Base-by-base conservation (phyloP, 2,888 invertebrate species). In the Ptychoptera albimana region DNA sequence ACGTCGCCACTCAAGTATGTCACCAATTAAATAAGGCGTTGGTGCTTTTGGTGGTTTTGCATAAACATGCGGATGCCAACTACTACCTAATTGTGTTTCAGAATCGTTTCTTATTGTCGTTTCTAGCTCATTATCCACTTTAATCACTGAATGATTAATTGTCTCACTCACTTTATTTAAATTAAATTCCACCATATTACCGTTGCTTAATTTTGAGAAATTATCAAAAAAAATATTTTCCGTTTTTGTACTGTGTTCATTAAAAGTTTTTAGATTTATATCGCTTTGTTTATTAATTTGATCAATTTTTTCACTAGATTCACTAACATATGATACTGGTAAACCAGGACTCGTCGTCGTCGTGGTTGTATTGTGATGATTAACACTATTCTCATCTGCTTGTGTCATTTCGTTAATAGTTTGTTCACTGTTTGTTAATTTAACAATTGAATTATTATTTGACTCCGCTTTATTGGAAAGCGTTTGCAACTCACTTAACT, bases 11-110 rank as follows among this genome's bases (percentile, higher is more conserved):
- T 87, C 88, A 54, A 93, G 70, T 52, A 92, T 92, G 60, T 91
- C 84, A 51, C 83, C 81, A 57, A 93, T 92, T 36, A 79, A 76
- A 63, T 89, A 87, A 5, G 89, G 84, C 2, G 92, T 91, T 1
- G 87, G 87, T 45, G 74, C 74, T 53, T 78, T 79, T 9, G 85
- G 85, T 10, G 86, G 80, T 54, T 80, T 80, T 2, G 78, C 82
- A 61, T 91, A 91, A 15, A 89, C 84, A 62, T 91, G 91, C 32
- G 87, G 83, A 67, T 89, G 91, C 89, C 91, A 91, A 35, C 84
- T 65, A 37, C 10, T 10, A 11, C 15, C 13, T 12, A 4, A 8
- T 23, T 34, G 12, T 42, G 23, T 23, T 54, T 7, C 45, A 48
- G 23, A 41, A 12, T 31, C 39, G 8, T 42, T 44, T 11, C 44